Evolutionary conservation across 2,888 invertebrate species (phyloP).

Genomic region (Latrodectus elegans): DNA sequence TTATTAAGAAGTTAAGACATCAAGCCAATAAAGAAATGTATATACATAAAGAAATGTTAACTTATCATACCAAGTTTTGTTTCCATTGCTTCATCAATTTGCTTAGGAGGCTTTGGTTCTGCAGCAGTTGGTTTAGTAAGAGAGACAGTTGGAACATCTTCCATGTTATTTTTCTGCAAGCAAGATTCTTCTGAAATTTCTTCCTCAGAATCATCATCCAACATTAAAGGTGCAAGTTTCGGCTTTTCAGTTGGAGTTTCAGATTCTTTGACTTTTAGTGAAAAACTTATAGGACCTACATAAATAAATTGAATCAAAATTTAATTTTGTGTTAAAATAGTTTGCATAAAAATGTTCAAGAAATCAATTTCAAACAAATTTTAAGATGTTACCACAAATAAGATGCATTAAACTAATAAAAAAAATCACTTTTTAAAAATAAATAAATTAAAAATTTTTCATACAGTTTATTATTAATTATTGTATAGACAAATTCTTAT

Average conservation of each 20-base stretch:
- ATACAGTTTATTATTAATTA: too few species aligned
- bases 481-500: too few species aligned
- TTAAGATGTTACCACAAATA: neutral
- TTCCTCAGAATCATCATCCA: slow-evolving; percentile 79
- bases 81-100: slow-evolving; percentile 47
- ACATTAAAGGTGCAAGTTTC: slow-evolving; percentile 82
- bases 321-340: neutral
- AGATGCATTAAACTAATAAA: neutral
- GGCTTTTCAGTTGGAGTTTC: slow-evolving; percentile 80
- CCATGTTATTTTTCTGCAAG: slow-evolving; percentile 73
- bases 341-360: neutral
- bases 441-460: too few species aligned
- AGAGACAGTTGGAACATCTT: slow-evolving; percentile 53
- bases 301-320: neutral
- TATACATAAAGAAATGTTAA: too few species aligned
- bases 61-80: slow-evolving; percentile 51
- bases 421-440: too few species aligned
- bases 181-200: slow-evolving; percentile 67
- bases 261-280: slow-evolving; percentile 87
- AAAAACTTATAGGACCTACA: slow-evolving; percentile 86
- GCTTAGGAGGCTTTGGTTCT: slow-evolving; percentile 44
- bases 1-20: too few species aligned
- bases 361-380: neutral
- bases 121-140: neutral
- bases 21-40: too few species aligned